Base-by-base conservation (phyloP, 2,113 vertebrate species). In the Psephotus haematonotus region DNA sequence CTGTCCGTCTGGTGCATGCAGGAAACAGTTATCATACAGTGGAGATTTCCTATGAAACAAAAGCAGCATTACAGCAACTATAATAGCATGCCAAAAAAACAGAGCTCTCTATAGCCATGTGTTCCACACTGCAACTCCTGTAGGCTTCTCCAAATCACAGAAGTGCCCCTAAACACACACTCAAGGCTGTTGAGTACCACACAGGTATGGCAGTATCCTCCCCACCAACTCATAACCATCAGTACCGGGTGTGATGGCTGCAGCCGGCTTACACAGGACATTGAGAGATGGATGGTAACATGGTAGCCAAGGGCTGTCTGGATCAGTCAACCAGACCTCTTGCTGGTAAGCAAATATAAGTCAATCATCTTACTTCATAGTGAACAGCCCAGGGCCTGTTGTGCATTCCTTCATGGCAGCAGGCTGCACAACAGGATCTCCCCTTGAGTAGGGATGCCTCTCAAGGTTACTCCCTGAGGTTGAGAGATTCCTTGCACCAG, bases 21-120 rank as follows among this genome's bases (percentile, higher is more conserved):
- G 98, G 95, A 99, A 99, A 96, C 99, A 99, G 98, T 99, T 99
- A 94, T 99, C 99, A 72, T 99, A 99, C 31, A 99, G 98, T 1
- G 99, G 99, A 57, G 99, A 99, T 97, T 99, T 99, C 96, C 99
- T 99, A 92, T 20, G 88, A 90, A 72, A 87, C 64, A 91, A 49
- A 52, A 6, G 52, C 27, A 90, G 28, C 27, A 50, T 70, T 55
- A 53, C 29, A 95, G 72, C 28, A 63, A 88, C 80, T 79, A 2
- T 5, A 76, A 69, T 0, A 88, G 49, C 33, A 53, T 25, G 41
- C 43, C 37, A 82, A 60, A 86, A 89, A 41, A 8, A 0, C 24
- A 52, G 15, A 70, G 60, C 41, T 69, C 65, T 59, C 60, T 59
- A 8, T 6, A 74, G 33, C 18, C 33, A 39, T 20, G 8, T 8